Evolutionary conservation across 2,797 vertebrate genomes (phyloP), one percentile per base, ranked within the genome.

Genomic region (Eptatretus atami): DNA sequence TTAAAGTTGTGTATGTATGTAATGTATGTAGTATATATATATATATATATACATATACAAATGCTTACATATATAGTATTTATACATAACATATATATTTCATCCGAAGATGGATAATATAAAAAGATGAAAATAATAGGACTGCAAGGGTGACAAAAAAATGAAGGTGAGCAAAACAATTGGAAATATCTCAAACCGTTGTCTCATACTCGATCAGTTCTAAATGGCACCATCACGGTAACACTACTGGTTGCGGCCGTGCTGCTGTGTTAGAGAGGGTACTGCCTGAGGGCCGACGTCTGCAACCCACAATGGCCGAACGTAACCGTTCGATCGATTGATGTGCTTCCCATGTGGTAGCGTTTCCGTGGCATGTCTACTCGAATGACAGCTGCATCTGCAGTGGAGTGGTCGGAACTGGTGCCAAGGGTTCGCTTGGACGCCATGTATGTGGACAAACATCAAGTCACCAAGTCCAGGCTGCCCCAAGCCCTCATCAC

Each of bases 361-460:
- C 87, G 79, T 74, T 98, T 98, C 76, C 92, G 85, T 70, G 88
- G 90, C 88, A 98, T 95, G 80, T 98, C 92, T 78, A 98, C 95
- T 77, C 92, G 94, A 77, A 98, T 98, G 72, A 98, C 82, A 70
- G 90, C 90, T 74, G 90, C 92, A 74, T 95, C 87, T 1, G 83
- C 54, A 68, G 76, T 71, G 82, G 82, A 73, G 84, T 84, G 71
- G 83, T 85, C 64, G 78, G 76, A 65, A 86, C 79, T 72, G 82
- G 86, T 64, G 83, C 69, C 71, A 90, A 86, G 87, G 67, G 87
- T 96, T 73, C 81, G 83, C 79, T 93, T 84, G 74, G 84, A 81
- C 73, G 82, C 87, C 72, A 82, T 81, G 69, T 85, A 86, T 44
- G 31, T 44, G 31, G 31, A 44, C 3, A 44, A 4, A 8, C 31